Evolutionary conservation across 1,140 invertebrate species (phyloP).

Genomic region (Sarcophaga bullata): DNA sequence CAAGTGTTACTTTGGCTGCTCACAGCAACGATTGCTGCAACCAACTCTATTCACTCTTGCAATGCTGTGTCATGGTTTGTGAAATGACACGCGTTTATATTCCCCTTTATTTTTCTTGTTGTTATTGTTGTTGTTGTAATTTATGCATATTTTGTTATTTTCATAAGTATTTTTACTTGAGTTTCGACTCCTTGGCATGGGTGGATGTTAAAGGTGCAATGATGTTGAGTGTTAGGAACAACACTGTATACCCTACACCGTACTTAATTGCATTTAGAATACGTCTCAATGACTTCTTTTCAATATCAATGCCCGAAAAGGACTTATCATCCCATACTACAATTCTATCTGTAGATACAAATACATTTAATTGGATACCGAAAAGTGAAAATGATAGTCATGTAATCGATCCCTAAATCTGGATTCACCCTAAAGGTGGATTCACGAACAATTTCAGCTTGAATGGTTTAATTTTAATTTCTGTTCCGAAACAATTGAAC

Average conservation of each 20-base stretch:
- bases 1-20: slow-evolving; percentile 11
- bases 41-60: neutral
- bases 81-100: slow-evolving; percentile 32
- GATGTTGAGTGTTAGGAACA: slow-evolving; percentile 13
- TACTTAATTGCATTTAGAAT: neutral
- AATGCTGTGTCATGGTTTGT: slow-evolving; percentile 30
- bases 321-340: too few relatives aligned
- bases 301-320: too few relatives aligned
- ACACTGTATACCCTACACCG: neutral
- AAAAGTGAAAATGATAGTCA: too few relatives aligned
- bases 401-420: too few relatives aligned
- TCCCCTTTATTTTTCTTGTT: neutral
- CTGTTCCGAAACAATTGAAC: too few relatives aligned
- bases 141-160: slow-evolving; percentile 26
- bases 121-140: slow-evolving; percentile 25
- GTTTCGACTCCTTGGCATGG: neutral
- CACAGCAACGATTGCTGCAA: neutral
- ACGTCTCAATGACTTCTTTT: neutral
- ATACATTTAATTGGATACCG: neutral
- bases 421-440: too few relatives aligned
- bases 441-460: too few relatives aligned
- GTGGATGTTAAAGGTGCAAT: slow-evolving; percentile 26
- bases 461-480: too few relatives aligned
- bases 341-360: too few relatives aligned
- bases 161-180: slow-evolving; percentile 30